Conservation (phyloP, 2,113 vertebrate genomes). For the Smithornis capensis region DNA sequence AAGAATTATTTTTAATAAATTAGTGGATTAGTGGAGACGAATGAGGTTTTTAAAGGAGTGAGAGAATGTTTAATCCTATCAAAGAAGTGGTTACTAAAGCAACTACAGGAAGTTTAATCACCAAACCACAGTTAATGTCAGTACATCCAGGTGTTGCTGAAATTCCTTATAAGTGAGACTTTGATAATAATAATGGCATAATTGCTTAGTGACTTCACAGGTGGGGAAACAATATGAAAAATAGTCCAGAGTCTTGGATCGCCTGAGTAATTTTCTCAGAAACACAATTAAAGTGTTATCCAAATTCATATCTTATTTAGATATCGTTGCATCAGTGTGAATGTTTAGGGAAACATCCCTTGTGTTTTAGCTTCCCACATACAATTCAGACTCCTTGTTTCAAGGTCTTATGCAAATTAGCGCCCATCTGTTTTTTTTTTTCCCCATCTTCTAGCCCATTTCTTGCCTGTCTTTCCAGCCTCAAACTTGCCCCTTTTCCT, state of each 20-base stretch:
- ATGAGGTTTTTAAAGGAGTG: not conserved
- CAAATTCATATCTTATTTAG: not conserved
- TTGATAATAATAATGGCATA: not conserved
- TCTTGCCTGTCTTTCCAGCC: not conserved
- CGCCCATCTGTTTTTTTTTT: not conserved
- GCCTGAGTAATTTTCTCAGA: not conserved
- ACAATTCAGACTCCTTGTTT: not conserved
- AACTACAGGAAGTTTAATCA: not conserved
- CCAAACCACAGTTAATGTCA: not conserved
- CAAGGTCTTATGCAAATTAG: constrained; percentile 32
- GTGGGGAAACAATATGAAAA: constrained; percentile 10
- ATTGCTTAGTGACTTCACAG: not conserved
- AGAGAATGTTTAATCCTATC: not conserved
- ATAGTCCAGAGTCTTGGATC: not conserved
- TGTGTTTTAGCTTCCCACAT: not conserved
- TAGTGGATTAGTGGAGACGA: not conserved
- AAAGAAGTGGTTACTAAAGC: not conserved
- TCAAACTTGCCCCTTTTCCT: not conserved
- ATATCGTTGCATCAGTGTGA: not conserved
- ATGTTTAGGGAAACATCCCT: not conserved
- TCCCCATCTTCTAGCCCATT: not conserved
- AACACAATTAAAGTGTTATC: not conserved
- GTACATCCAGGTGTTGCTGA: constrained; percentile 2
- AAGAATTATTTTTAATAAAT: not conserved
- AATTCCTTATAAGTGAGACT: not conserved